These are phyloP conservation scores for Plumapathes pennacea DNA, from an alignment of 92 coral and sea anemone species.

Conservation along the genomic window DNA sequence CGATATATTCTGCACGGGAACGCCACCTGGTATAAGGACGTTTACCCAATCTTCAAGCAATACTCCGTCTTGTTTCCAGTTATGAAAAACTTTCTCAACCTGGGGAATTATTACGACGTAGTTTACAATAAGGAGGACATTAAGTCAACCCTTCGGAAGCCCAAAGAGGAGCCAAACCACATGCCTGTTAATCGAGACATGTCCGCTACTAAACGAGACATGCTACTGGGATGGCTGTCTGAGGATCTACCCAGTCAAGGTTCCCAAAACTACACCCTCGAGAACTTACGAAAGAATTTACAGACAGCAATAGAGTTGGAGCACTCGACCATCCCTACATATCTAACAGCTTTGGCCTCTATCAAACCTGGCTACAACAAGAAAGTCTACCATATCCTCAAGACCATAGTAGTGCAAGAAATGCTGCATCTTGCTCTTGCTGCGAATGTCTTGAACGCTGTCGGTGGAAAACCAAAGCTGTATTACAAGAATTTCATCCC, in stretches of 20 bases:
- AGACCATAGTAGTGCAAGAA: slow-evolving; percentile 51
- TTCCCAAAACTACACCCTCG: slow-evolving; percentile 26
- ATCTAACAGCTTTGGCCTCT: slow-evolving; percentile 65
- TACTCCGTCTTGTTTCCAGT: slow-evolving; percentile 77
- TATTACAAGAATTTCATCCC: slow-evolving; percentile 41
- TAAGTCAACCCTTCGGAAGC: slow-evolving; percentile 34
- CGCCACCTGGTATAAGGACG: slow-evolving; percentile 66
- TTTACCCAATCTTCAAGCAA: slow-evolving; percentile 71
- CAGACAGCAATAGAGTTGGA: slow-evolving; percentile 73
- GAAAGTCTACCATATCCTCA: slow-evolving; percentile 39
- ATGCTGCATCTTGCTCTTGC: slow-evolving; percentile 76
- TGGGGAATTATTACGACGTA: slow-evolving; percentile 76
- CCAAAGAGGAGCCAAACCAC: slow-evolving; percentile 59
- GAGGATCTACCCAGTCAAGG: slow-evolving; percentile 41
- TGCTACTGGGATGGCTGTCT: slow-evolving; percentile 61
- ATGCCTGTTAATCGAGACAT: slow-evolving; percentile 85
- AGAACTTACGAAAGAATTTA: slow-evolving; percentile 39
- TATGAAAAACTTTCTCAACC: slow-evolving; percentile 67
- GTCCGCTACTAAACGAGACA: slow-evolving; percentile 47
- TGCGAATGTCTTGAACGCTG: slow-evolving; percentile 75
- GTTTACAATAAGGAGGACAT: slow-evolving; percentile 20
- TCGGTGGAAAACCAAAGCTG: slow-evolving; percentile 71
- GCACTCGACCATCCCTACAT: slow-evolving; percentile 79
- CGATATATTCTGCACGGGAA: not conserved
- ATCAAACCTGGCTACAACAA: slow-evolving; percentile 58